phyloP scores from a whole-genome alignment of 2,888 invertebrate genomes.

The Heliconius ismenius region DNA sequence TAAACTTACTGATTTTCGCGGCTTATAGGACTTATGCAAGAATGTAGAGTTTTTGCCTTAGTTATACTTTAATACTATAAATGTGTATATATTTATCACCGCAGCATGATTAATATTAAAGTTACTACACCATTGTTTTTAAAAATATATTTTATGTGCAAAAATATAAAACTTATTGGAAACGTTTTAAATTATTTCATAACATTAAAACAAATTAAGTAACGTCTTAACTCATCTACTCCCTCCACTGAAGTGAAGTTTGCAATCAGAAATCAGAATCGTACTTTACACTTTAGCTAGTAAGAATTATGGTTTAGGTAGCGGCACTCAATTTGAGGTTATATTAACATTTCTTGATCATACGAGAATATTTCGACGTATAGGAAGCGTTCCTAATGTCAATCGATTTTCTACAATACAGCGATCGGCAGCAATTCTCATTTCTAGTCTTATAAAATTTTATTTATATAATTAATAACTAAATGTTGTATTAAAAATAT shows the following conservation, averaged over 20 bases:
- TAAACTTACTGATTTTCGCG: conserved; percentile 24
- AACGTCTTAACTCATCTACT: conserved; percentile 32
- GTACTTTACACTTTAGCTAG: conserved; percentile 20
- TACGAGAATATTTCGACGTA: conserved; percentile 7
- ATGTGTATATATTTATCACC: background rate
- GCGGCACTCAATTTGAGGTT: conserved; percentile 16
- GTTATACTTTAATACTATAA: background rate
- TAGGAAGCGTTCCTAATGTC: conserved; percentile 1
- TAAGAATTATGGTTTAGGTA: conserved; percentile 2
- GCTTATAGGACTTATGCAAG: conserved; percentile 10
- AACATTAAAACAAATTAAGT: background rate
- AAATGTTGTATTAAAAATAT: no score
- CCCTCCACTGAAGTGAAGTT: conserved; percentile 38
- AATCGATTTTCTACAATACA: conserved; percentile 16
- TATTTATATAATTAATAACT: background rate
- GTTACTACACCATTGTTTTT: background rate
- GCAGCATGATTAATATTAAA: conserved; percentile 15
- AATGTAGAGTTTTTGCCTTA: conserved; percentile 14
- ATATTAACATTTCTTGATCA: conserved; percentile 6
- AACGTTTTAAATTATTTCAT: conserved; percentile 2
- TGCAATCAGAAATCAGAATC: background rate
- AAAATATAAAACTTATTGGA: background rate
- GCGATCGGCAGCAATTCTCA: background rate
- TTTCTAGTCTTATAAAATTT: background rate
- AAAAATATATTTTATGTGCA: background rate